Evolutionary conservation across 2,113 vertebrate species (phyloP).

Genomic region (Macroglossus sobrinus): DNA sequence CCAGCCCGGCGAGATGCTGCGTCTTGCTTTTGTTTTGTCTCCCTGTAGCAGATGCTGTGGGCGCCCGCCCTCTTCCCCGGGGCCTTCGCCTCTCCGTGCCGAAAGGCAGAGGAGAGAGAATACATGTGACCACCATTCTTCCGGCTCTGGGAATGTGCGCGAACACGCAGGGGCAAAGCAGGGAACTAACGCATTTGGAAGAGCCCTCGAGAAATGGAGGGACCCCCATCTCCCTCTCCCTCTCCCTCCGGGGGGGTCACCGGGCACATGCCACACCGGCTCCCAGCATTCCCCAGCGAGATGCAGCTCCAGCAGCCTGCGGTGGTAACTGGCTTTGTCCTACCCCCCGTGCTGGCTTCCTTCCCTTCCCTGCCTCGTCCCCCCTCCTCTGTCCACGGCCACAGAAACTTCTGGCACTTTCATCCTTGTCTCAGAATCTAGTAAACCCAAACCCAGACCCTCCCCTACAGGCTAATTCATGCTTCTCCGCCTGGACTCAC

Average conservation of each 20-base stretch:
- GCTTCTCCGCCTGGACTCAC: not conserved
- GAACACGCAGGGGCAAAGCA: fast-evolving
- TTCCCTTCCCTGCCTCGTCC: not conserved
- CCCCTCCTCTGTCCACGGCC: not conserved
- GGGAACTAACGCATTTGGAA: not conserved
- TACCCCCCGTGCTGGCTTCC: fast-evolving
- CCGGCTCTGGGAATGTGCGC: not conserved
- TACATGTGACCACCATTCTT: not conserved
- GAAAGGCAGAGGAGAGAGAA: too few species aligned
- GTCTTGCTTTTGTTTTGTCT: fast-evolving
- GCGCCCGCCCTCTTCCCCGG: fast-evolving
- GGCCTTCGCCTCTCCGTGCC: fast-evolving
- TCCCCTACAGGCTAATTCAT: fast-evolving
- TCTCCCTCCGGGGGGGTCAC: too few species aligned
- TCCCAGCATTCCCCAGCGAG: not conserved
- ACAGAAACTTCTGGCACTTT: not conserved
- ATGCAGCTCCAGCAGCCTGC: fast-evolving
- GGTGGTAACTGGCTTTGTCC: fast-evolving
- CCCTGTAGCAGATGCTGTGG: fast-evolving
- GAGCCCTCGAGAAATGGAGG: not conserved
- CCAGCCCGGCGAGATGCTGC: fast-evolving
- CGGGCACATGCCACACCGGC: fast-evolving
- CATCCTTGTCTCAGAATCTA: not conserved
- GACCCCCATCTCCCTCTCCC: fast-evolving
- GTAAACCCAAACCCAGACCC: not conserved